phyloP scores from a whole-genome alignment of 2,113 vertebrate species.

The Trogon surrucura region DNA sequence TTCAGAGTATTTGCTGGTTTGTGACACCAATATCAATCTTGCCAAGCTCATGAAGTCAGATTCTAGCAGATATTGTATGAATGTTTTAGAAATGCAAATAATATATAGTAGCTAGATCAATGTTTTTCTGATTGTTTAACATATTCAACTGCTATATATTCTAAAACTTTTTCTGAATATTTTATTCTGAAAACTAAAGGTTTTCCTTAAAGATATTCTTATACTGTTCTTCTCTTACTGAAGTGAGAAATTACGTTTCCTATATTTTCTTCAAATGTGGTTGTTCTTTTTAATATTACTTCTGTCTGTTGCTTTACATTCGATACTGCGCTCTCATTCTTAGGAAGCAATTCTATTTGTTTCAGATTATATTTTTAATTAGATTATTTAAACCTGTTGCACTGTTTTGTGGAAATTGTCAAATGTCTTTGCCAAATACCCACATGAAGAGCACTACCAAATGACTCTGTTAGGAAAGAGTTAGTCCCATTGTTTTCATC shows the following conservation, averaged over 20 bases:
- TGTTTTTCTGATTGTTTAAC: neutral
- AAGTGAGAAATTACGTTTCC: neutral
- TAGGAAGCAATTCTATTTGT: neutral
- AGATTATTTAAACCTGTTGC: neutral
- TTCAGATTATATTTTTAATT: neutral
- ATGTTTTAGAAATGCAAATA: neutral
- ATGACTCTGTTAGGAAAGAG: neutral
- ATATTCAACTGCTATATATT: neutral
- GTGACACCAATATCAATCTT: neutral
- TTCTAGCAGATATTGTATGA: neutral
- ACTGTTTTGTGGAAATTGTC: neutral
- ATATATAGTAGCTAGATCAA: neutral
- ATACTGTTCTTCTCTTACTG: neutral
- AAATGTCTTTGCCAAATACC: neutral
- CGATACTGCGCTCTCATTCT: neutral
- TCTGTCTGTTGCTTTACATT: neutral
- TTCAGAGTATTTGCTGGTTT: neutral
- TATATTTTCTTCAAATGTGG: no score
- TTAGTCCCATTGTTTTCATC: neutral
- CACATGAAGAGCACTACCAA: neutral
- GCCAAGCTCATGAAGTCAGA: neutral
- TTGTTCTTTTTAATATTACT: neutral
- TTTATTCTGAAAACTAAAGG: neutral
- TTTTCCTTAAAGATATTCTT: neutral
- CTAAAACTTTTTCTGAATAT: neutral